Evolutionary conservation across 2,888 invertebrate genomes (phyloP).

Genomic region (Drosophila tanythrix): DNA sequence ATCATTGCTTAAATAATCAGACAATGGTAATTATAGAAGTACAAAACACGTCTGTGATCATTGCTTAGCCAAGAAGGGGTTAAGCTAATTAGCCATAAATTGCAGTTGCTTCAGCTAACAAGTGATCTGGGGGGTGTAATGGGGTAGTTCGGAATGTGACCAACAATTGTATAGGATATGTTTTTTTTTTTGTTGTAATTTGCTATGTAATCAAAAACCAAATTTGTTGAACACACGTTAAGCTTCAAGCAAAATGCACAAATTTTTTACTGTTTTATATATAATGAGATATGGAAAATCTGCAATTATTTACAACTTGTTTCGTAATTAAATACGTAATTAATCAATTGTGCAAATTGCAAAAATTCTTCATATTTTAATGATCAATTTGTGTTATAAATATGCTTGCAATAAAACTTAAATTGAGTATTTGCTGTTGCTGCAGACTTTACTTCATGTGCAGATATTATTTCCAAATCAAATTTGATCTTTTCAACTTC

Average conservation of each 20-base stretch:
- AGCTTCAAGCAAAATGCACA: background rate
- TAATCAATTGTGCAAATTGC: background rate
- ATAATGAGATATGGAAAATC: constrained; percentile 1
- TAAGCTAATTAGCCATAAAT: constrained; percentile 44
- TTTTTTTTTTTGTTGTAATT: constrained; percentile 4
- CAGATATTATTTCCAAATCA: background rate
- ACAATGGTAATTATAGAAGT: constrained; percentile 41
- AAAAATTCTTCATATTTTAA: background rate
- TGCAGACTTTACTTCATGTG: background rate
- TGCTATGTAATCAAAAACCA: constrained; percentile 7
- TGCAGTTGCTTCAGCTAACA: constrained; percentile 26
- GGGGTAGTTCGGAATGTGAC: background rate
- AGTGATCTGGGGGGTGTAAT: background rate
- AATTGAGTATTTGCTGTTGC: background rate
- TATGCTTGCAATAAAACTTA: background rate
- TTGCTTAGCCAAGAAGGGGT: constrained; percentile 20
- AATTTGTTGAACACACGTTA: background rate
- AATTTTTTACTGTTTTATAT: background rate
- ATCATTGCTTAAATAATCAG: constrained; percentile 48
- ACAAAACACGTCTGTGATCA: constrained; percentile 36
- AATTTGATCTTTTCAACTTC: background rate
- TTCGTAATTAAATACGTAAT: constrained; percentile 8
- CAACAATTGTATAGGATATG: background rate
- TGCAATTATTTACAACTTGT: constrained; percentile 13
- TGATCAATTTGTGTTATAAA: background rate